phyloP scores from a whole-genome alignment of 30 jellyfish, hydroid and myxozoan genomes.

The Turritopsis rubra region DNA sequence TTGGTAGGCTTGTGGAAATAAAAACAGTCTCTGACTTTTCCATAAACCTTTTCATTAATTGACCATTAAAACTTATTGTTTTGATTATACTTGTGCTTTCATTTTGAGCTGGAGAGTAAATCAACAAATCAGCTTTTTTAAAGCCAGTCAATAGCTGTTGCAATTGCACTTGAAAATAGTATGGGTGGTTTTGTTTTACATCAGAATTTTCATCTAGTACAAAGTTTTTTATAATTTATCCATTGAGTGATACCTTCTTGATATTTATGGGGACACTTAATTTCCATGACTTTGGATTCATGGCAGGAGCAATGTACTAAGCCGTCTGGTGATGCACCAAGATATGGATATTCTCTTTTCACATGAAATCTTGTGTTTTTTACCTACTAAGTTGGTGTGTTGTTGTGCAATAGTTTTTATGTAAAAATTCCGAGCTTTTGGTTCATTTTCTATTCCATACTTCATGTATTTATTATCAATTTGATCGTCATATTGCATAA shows the following conservation, averaged over 20 bases:
- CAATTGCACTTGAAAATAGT: constrained; percentile 38
- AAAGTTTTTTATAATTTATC: background rate
- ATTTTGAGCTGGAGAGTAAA: background rate
- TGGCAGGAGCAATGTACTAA: constrained; percentile 40
- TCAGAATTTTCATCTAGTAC: background rate
- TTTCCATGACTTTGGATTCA: constrained; percentile 32
- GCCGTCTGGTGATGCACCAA: constrained; percentile 65
- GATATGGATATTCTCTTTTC: constrained; percentile 17
- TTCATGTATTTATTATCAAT: no score
- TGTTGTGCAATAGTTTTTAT: background rate
- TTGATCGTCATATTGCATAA: constrained; percentile 1
- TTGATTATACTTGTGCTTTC: background rate
- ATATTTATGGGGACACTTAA: constrained; percentile 28
- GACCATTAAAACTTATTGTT: background rate
- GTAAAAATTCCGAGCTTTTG: no score
- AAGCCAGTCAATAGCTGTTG: constrained; percentile 27
- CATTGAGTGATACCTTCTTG: background rate
- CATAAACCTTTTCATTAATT: no score
- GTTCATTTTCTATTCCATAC: no score
- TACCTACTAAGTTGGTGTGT: background rate
- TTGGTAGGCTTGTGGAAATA: no score
- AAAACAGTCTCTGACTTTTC: no score
- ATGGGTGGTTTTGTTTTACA: constrained; percentile 22
- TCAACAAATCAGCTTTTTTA: constrained; percentile 16
- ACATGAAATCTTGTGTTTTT: background rate